Base-by-base conservation (phyloP, 2,797 vertebrate species). In the Parambassis ranga region DNA sequence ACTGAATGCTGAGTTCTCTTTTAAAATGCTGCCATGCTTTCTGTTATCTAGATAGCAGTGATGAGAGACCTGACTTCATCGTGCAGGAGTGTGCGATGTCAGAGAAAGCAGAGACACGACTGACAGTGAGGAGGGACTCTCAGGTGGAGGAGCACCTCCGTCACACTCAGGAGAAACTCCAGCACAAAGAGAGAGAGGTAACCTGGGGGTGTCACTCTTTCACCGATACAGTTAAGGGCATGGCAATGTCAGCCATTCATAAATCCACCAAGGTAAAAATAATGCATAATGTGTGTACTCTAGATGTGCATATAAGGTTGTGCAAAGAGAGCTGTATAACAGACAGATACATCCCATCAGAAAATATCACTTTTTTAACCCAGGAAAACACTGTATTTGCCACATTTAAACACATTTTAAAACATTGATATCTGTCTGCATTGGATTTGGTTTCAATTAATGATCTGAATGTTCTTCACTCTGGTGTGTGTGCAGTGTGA, bases 131-230 rank as follows among this genome's bases (percentile, higher is more conserved):
- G 20, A 62, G 62, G 62, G 69, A 75, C 46, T 65, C 58, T 36
- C 68, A 76, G 59, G 31, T 84, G 43, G 77, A 71, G 59, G 79
- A 87, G 52, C 83, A 95, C 83, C 74, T 95, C 30, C 86, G 88
- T 78, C 75, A 87, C 77, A 88, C 76, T 71, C 92, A 89, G 69
- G 76, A 92, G 65, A 93, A 90, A 75, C 93, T 95, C 10, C 65
- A 38, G 46, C 82, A 89, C 32, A 95, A 96, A 85, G 94, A 98
- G 74, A 92, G 85, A 0, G 93, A 98, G 94, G 96, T 98, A 86
- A 89, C 87, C 4, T 19, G 11, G 7, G 3, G n/a, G 11, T 13
- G 11, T 30, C 22, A 20, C n/a, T 43, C 5, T 32, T 52, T 7
- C 43, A 59, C 30, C 31, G 27, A 3, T 38, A 18, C n/a, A 38